Evolutionary conservation across 2,888 invertebrate species (phyloP).

Genomic region (Eristalis pertinax): DNA sequence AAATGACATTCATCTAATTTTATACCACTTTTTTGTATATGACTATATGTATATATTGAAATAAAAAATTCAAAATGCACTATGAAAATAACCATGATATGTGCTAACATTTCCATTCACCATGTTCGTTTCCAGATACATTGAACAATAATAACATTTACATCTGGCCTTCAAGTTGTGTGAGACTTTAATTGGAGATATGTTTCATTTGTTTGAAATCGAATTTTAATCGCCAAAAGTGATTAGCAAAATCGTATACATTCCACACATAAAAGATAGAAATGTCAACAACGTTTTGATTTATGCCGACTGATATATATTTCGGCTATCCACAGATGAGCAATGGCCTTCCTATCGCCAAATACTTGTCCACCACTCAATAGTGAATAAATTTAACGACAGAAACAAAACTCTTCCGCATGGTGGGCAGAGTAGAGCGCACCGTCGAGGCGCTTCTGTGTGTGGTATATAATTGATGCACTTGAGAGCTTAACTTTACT

Average conservation of each 20-base stretch:
- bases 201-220: neutral
- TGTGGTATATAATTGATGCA: neutral
- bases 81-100: too few species aligned
- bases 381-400: neutral
- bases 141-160: neutral
- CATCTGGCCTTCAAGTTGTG: neutral
- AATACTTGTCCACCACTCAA: neutral
- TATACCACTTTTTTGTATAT: too few species aligned
- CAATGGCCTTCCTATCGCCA: neutral
- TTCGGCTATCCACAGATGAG: neutral
- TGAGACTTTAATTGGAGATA: neutral
- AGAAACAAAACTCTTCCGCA: constrained; percentile 3
- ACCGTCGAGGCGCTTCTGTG: neutral
- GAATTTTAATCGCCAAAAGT: neutral
- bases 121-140: neutral
- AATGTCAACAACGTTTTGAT: constrained; percentile 11
- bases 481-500: neutral
- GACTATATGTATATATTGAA: too few species aligned
- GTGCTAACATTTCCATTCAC: too few species aligned
- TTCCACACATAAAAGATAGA: neutral
- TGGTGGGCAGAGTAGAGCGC: neutral
- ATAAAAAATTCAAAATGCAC: too few species aligned
- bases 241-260: neutral
- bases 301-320: neutral
- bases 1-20: too few species aligned